A percentile compares a stretch with the other conserved stretches of the same genome.
phyloP scores from a whole-genome alignment of 2,113 vertebrate genomes.

The Dipodomys merriami region DNA sequence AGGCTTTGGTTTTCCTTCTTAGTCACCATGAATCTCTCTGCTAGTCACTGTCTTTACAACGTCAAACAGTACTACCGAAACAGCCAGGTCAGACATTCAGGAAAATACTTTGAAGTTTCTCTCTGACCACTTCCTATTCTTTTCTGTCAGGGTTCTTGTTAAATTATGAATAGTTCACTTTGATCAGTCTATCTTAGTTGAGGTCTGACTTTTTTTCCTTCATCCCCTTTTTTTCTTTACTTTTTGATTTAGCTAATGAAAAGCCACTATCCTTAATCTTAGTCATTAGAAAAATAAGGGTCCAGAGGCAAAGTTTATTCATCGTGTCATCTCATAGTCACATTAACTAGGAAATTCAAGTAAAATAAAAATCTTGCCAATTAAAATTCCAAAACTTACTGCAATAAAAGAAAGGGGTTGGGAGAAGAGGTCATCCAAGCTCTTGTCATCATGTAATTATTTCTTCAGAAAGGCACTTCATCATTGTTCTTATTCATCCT shows the following conservation, averaged over 20 bases:
- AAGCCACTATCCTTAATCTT: conserved; percentile 14
- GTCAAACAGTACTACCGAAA: neutral
- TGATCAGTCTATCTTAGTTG: neutral
- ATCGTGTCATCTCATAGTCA: conserved; percentile 45
- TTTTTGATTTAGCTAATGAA: conserved; percentile 30
- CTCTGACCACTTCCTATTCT: conserved; percentile 1
- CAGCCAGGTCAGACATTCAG: neutral
- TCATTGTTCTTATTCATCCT: conserved; percentile 14
- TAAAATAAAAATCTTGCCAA: conserved; percentile 59
- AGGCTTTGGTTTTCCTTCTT: neutral
- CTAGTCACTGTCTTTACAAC: neutral
- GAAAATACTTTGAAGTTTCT: conserved; percentile 30
- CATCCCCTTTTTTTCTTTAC: no score
- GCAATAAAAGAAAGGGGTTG: conserved; percentile 43
- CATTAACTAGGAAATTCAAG: conserved; percentile 52
- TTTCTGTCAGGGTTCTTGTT: neutral
- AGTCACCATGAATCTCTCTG: neutral
- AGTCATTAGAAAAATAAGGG: conserved; percentile 59
- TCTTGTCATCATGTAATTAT: neutral
- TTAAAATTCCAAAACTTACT: conserved; percentile 58
- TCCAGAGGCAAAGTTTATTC: conserved; percentile 33
- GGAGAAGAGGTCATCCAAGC: neutral
- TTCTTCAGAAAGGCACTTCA: conserved; percentile 10
- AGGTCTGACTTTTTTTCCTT: neutral
- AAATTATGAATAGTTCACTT: conserved; percentile 7